Evolutionary conservation across 2,113 vertebrate genomes (phyloP).

Genomic region (Apeltes quadracus): DNA sequence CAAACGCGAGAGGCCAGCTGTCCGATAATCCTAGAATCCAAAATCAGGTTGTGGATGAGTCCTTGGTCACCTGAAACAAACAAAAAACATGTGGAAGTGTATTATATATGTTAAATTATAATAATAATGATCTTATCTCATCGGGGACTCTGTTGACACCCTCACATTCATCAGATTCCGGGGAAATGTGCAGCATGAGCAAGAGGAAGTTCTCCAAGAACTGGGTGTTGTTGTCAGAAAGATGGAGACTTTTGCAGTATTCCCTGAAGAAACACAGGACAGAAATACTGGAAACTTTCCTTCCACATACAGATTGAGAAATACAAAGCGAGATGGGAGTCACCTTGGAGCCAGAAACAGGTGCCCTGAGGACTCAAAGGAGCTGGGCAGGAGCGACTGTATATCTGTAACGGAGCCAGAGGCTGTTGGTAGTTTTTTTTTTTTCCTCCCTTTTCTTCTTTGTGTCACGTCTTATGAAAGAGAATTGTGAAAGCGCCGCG

Average conservation of each 20-base stretch:
- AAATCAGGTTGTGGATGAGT: conserved; percentile 94
- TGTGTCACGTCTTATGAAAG: neutral
- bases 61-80: conserved; percentile 88
- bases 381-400: conserved; percentile 96
- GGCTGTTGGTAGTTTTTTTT: conserved; percentile 65
- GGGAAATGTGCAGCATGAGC: conserved; percentile 96
- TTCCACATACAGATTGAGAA: neutral
- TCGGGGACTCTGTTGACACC: neutral
- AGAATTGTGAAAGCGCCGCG: conserved; percentile 24
- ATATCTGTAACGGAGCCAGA: conserved; percentile 90
- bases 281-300: neutral
- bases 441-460: neutral
- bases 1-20: conserved; percentile 92
- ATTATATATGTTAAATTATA: neutral
- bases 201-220: conserved; percentile 98
- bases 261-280: conserved; percentile 81
- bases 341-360: conserved; percentile 98
- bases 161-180: conserved; percentile 97
- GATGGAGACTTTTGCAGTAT: conserved; percentile 95
- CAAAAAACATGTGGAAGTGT: neutral
- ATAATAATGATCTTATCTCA: no score
- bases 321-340: neutral
- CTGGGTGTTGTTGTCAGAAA: conserved; percentile 98
- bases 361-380: conserved; percentile 95
- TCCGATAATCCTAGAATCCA: conserved; percentile 94